These are phyloP conservation scores for Prinia subflava DNA, from an alignment of 2,113 vertebrate species.

Conservation along the genomic window DNA sequence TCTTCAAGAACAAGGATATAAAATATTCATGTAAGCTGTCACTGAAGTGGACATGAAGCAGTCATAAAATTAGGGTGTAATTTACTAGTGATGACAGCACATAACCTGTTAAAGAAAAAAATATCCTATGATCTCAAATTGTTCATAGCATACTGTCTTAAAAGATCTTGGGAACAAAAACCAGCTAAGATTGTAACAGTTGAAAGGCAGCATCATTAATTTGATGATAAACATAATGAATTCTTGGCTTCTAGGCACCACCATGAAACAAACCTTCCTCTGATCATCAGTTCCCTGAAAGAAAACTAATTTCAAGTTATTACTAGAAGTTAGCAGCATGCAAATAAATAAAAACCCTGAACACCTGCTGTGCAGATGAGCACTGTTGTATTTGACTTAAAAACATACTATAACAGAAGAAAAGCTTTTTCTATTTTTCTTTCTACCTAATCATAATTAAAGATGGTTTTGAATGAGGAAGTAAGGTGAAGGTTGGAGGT, in stretches of 20 bases:
- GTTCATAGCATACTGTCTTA: neutral
- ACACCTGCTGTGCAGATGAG: neutral
- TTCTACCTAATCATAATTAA: neutral
- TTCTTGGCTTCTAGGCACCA: neutral
- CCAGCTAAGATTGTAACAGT: neutral
- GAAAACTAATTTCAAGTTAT: neutral
- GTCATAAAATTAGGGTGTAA: neutral
- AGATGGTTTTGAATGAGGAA: neutral
- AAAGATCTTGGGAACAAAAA: neutral
- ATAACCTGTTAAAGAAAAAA: neutral
- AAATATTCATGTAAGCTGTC: neutral
- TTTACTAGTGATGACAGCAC: neutral
- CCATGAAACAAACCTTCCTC: neutral
- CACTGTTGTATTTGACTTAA: neutral
- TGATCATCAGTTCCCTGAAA: neutral
- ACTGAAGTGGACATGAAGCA: neutral
- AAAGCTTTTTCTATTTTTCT: neutral
- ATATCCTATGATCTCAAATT: neutral
- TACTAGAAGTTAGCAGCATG: neutral
- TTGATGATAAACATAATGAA: neutral
- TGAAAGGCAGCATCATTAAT: neutral
- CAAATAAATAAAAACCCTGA: neutral
- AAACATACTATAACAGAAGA: neutral
- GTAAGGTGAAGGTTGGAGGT: neutral
- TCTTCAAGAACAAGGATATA: neutral